Evolutionary conservation across 2,888 invertebrate genomes (phyloP), one percentile per base, ranked within the genome.

Genomic region (Dynastes hyllus): DNA sequence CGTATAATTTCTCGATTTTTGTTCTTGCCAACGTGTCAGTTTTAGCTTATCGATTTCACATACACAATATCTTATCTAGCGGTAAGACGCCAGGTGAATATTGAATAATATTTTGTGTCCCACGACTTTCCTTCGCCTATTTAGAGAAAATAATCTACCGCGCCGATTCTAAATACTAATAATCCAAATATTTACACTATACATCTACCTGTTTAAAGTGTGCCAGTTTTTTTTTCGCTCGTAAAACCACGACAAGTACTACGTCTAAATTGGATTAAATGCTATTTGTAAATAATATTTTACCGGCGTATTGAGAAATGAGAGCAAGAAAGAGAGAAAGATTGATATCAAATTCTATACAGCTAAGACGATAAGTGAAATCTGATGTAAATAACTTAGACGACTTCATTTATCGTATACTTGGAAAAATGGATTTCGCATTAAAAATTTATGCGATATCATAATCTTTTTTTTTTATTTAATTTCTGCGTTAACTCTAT

Each of bases 161-260:
- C 70, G 32, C 29, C 71, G 37, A 71, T 16, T 71, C 13, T 27
- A 55, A 37, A 22, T 37, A 37, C 55, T 32, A 76, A 76, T 51
- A 76, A 63, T 13, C 37, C 61, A 70, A 71, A 78, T 73, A 78
- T 78, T 78, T 71, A 71, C 53, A 11, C 32, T 51, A 22, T 32
- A 53, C 22, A 71, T 69, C 77, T 77, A 77, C 77, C 77, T 77
- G 77, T 77, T 77, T 66, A 29, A 50, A 32, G 40, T 29, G 45
- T 45, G n/a, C 66, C 37, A 66, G 13, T 45, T 67, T 67, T 37
- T 37, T 67, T n/a, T 45, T 13, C 16, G 40, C 40, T 13, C 22
- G 16, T 16, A 45, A 67, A 45, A 45, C 45, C 5, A 16, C 29
- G 1, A 29, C 11, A 61, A 61, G 27, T 61, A 13, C 29, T 61